phyloP scores from a whole-genome alignment of 1,140 invertebrate species.

The Hydropsyche tenuis region DNA sequence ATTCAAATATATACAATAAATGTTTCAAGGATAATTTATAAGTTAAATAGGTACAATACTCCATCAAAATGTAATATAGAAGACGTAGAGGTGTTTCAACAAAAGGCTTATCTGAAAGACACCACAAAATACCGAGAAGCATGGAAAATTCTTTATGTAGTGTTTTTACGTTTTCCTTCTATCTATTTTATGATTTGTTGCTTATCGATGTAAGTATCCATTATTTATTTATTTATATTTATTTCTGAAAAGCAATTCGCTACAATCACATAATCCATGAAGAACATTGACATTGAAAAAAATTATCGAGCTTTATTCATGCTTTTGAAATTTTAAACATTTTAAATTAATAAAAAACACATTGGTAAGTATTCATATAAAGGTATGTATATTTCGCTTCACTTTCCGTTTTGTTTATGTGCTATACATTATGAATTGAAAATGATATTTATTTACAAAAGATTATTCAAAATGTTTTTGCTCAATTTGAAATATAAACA shows the following conservation, averaged over 20 bases:
- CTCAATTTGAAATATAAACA: too few species aligned
- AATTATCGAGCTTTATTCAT: too few species aligned
- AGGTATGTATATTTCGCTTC: neutral
- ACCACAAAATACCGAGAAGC: slow-evolving; percentile 3
- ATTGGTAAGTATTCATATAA: neutral
- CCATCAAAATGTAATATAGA: neutral
- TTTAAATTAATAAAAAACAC: too few species aligned
- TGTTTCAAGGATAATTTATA: neutral
- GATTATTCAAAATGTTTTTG: too few species aligned
- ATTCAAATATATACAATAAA: neutral
- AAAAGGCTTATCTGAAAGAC: neutral
- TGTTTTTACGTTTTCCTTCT: slow-evolving; percentile 7
- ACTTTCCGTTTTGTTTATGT: neutral
- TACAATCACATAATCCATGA: neutral
- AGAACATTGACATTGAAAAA: too few species aligned
- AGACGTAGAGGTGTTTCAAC: neutral
- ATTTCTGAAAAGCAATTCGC: neutral
- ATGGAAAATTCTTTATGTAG: slow-evolving; percentile 8
- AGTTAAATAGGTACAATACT: slow-evolving; percentile 20
- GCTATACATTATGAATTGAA: neutral
- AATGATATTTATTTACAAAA: too few species aligned
- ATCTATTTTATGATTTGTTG: neutral
- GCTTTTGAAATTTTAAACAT: too few species aligned
- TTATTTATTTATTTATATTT: too few species aligned
- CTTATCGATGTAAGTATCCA: neutral